Conservation (phyloP, 2,888 invertebrate species). For the Drosophila peninsularis region DNA sequence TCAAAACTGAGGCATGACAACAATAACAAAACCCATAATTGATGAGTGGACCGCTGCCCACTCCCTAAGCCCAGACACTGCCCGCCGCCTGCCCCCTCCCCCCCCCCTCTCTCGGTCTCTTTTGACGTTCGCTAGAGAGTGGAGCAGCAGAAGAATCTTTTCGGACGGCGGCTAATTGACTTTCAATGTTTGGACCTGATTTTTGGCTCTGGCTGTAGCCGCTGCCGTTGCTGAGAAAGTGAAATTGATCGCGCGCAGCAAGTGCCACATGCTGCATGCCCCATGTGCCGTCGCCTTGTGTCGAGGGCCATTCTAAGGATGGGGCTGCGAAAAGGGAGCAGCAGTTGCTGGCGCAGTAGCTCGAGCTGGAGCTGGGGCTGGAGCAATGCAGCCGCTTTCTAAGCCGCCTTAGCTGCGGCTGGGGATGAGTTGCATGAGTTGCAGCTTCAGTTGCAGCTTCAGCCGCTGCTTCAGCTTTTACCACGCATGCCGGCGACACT, state of each 20-base stretch:
- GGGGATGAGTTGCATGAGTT: constrained; percentile 64
- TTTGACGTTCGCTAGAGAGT: constrained; percentile 8
- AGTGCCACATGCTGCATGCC: constrained; percentile 37
- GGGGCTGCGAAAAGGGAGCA: neutral
- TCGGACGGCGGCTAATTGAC: constrained; percentile 71
- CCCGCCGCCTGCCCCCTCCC: neutral
- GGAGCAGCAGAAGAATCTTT: constrained; percentile 61
- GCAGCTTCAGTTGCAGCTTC: constrained; percentile 56
- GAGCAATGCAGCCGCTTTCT: constrained; percentile 56
- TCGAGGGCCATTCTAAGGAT: constrained; percentile 47
- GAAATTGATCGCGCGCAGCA: constrained; percentile 68
- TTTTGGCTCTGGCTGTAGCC: constrained; percentile 13
- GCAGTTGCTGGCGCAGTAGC: neutral
- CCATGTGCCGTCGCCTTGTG: neutral
- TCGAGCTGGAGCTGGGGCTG: neutral
- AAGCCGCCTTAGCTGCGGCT: constrained; percentile 51
- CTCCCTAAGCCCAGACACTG: neutral
- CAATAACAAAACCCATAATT: constrained; percentile 53
- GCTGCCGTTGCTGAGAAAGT: constrained; percentile 62
- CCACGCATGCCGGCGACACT: constrained; percentile 62
- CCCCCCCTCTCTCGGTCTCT: neutral
- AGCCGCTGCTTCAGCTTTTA: constrained; percentile 51
- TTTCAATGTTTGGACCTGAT: constrained; percentile 66
- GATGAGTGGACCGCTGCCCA: constrained; percentile 20
- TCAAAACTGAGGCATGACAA: constrained; percentile 29